These are phyloP conservation scores for Diogma glabrata DNA, from an alignment of 2,888 invertebrate genomes.

Conservation along the genomic window DNA sequence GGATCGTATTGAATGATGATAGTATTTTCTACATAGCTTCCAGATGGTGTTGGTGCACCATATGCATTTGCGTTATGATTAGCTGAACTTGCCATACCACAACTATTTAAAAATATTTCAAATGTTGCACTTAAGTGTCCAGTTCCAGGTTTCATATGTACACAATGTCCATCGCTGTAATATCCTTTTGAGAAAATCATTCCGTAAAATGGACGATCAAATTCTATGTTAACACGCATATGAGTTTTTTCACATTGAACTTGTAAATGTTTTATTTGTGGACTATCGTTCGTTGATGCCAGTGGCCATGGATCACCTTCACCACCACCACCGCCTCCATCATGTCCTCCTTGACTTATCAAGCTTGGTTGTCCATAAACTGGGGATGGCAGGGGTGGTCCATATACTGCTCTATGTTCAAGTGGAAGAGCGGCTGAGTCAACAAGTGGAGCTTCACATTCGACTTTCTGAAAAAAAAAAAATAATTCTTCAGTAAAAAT, in stretches of 20 bases:
- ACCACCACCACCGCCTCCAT: slow-evolving; percentile 35
- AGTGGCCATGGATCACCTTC: slow-evolving; percentile 81
- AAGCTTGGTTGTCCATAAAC: slow-evolving; percentile 34
- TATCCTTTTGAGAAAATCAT: slow-evolving; percentile 94
- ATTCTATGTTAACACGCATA: slow-evolving; percentile 91
- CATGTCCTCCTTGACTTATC: slow-evolving; percentile 23
- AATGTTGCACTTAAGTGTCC: slow-evolving; percentile 86
- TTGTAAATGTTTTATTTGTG: slow-evolving; percentile 85
- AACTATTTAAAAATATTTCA: slow-evolving; percentile 85
- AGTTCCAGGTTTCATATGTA: slow-evolving; percentile 81
- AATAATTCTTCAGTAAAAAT: slow-evolving; percentile 1
- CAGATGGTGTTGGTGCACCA: slow-evolving; percentile 80
- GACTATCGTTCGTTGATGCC: slow-evolving; percentile 72
- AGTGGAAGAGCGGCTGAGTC: slow-evolving; percentile 71
- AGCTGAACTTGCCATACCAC: slow-evolving; percentile 88
- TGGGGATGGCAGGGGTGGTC: slow-evolving; percentile 45
- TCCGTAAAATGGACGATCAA: slow-evolving; percentile 88
- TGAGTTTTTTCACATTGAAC: slow-evolving; percentile 93
- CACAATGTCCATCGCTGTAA: slow-evolving; percentile 84
- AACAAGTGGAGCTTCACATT: slow-evolving; percentile 63
- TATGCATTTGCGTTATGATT: slow-evolving; percentile 75
- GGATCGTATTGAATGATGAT: slow-evolving; percentile 93
- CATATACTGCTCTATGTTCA: slow-evolving; percentile 68
- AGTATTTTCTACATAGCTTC: slow-evolving; percentile 88
- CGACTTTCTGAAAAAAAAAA: slow-evolving; percentile 50